A percentile compares a stretch with the other conserved stretches of the same genome.
Evolutionary conservation across 2,113 vertebrate species (phyloP).

Genomic region (Aleadryas rufinucha): DNA sequence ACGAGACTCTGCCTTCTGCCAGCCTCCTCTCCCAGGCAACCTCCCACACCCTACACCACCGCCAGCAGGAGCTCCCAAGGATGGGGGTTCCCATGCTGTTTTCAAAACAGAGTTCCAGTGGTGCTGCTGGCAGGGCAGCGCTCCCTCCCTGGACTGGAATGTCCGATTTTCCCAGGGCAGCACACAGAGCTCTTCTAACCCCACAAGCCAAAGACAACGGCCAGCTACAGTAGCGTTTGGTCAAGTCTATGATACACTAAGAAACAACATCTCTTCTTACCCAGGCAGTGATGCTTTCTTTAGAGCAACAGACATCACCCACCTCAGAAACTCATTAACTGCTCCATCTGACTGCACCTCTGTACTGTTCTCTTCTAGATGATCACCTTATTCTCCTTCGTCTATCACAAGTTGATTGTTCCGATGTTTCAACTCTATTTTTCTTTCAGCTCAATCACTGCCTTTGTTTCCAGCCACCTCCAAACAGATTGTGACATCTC

Average conservation of each 20-base stretch:
- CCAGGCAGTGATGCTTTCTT: not conserved
- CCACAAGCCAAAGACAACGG: not conserved
- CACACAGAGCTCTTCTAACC: not conserved
- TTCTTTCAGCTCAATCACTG: not conserved
- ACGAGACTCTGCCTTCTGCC: not conserved
- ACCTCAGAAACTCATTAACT: not conserved
- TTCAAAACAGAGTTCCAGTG: not conserved
- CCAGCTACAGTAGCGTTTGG: not conserved
- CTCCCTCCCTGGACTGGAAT: not conserved
- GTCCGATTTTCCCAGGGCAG: not conserved
- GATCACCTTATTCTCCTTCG: not conserved
- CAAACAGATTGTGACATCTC: not conserved
- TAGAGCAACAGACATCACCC: not conserved
- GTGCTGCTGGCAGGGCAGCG: not conserved
- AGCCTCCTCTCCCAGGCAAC: not conserved
- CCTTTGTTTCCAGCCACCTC: not conserved
- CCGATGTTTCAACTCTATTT: not conserved
- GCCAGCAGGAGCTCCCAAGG: not conserved
- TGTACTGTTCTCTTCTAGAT: not conserved
- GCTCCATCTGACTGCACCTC: not conserved
- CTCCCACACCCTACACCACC: not conserved
- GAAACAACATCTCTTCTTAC: not conserved
- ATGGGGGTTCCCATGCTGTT: not conserved
- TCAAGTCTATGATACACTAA: not conserved
- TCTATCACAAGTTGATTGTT: not conserved